Evolutionary conservation across 2,113 vertebrate genomes (phyloP).

Genomic region (Hystrix brachyura): DNA sequence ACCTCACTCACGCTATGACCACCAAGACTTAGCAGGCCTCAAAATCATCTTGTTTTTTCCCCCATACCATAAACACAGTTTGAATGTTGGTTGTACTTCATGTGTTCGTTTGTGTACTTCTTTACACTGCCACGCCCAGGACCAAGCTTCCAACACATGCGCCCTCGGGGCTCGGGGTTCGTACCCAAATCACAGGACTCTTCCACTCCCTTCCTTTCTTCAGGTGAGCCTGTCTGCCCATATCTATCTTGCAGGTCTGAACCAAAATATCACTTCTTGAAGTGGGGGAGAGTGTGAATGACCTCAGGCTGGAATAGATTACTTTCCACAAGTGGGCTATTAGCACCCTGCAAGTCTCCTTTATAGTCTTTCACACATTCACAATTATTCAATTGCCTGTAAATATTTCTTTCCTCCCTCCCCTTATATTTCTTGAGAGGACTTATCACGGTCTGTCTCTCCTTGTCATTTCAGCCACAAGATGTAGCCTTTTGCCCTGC

Average conservation of each 20-base stretch:
- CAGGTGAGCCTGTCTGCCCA: too few relatives aligned
- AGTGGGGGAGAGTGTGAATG: not conserved
- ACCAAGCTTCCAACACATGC: too few relatives aligned
- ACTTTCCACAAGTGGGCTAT: not conserved
- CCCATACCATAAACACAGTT: not conserved
- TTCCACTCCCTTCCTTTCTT: not conserved
- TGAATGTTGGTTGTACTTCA: not conserved
- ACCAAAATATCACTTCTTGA: not conserved
- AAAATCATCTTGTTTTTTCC: not conserved
- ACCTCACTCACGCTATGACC: not conserved
- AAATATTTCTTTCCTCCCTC: not conserved
- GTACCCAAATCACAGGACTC: not conserved
- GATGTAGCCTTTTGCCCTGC: not conserved
- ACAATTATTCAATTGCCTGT: not conserved
- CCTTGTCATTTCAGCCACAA: not conserved
- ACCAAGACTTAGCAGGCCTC: conserved; percentile 40
- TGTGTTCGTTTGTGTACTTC: not conserved
- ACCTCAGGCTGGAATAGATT: not conserved
- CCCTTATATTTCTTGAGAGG: not conserved
- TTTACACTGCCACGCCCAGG: not conserved
- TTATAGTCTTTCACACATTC: not conserved
- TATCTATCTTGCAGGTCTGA: not conserved
- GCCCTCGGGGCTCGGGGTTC: too few relatives aligned
- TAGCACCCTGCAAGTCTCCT: not conserved
- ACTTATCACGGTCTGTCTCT: rapidly evolving